Percentiles rank a stretch among this genome's conserved stretches.
phyloP scores from a whole-genome alignment of 2,888 invertebrate genomes.

The Noctua janthe region DNA sequence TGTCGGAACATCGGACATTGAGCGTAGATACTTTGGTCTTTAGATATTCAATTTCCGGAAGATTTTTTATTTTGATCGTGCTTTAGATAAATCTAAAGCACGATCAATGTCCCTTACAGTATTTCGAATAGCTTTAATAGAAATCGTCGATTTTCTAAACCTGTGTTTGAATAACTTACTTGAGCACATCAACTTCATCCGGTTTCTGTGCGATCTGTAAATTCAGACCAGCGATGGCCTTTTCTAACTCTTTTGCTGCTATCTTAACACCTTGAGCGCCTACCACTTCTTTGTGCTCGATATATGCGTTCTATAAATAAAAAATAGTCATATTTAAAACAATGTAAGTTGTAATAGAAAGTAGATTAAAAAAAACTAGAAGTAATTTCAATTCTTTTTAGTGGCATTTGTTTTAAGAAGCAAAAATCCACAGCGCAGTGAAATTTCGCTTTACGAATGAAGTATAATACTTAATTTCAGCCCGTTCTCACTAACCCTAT shows the following conservation, averaged over 20 bases:
- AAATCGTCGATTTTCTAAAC: background rate
- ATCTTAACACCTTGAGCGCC: slow-evolving; percentile 99
- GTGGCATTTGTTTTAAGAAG: background rate
- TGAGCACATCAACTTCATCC: slow-evolving; percentile 97
- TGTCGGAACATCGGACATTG: too few species aligned
- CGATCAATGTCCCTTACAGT: background rate
- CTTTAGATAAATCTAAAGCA: background rate
- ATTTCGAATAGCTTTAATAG: background rate
- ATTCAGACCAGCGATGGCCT: slow-evolving; percentile 98
- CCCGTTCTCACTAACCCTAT: background rate
- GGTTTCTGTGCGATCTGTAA: slow-evolving; percentile 97
- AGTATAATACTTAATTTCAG: too few species aligned
- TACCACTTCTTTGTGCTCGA: slow-evolving; percentile 97
- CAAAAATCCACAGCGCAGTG: background rate
- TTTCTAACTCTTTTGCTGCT: slow-evolving; percentile 99
- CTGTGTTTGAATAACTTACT: slow-evolving; percentile 79
- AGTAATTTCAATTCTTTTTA: background rate
- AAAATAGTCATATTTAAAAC: background rate
- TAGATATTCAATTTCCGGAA: too few species aligned
- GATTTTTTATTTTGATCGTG: too few species aligned
- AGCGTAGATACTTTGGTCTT: too few species aligned
- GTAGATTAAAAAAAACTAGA: background rate
- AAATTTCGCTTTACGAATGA: too few species aligned
- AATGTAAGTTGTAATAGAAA: background rate
- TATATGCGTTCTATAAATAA: slow-evolving; percentile 94